Conservation (phyloP, 1,140 invertebrate genomes). For the Coelopa frigida region DNA sequence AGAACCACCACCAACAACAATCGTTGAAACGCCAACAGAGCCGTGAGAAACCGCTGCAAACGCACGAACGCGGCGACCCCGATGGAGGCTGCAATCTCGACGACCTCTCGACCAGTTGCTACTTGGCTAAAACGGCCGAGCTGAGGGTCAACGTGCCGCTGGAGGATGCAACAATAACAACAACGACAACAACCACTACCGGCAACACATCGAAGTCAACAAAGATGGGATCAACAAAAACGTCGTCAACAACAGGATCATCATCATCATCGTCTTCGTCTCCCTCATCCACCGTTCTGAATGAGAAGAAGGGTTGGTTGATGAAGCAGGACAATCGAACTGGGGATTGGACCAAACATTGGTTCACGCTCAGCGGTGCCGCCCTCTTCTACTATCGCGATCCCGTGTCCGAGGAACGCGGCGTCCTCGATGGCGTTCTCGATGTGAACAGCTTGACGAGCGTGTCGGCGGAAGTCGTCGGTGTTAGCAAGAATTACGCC, state of each 20-base stretch:
- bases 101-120: conserved; percentile 49
- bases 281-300: no score
- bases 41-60: conserved; percentile 14
- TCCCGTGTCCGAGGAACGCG: conserved; percentile 79
- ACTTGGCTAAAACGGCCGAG: conserved; percentile 51
- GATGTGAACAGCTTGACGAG: conserved; percentile 79
- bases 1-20: conserved; percentile 18
- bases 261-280: conserved; percentile 3
- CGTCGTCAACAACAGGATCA: not conserved
- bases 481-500: conserved; percentile 69
- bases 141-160: conserved; percentile 62
- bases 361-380: conserved; percentile 88
- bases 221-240: not conserved
- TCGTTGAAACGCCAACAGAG: conserved; percentile 4
- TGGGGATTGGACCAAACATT: conserved; percentile 81
- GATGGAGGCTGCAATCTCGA: conserved; percentile 70
- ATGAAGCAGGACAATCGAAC: conserved; percentile 68
- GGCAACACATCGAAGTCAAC: conserved; percentile 16
- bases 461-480: conserved; percentile 72
- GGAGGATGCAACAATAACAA: not conserved
- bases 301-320: conserved; percentile 89
- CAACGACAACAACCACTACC: conserved; percentile 13
- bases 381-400: conserved; percentile 84
- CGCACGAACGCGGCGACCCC: conserved; percentile 66
- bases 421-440: conserved; percentile 78